These are phyloP conservation scores for Leptoteleia sp. DNA, from an alignment of 1,140 invertebrate genomes.

Conservation along the genomic window DNA sequence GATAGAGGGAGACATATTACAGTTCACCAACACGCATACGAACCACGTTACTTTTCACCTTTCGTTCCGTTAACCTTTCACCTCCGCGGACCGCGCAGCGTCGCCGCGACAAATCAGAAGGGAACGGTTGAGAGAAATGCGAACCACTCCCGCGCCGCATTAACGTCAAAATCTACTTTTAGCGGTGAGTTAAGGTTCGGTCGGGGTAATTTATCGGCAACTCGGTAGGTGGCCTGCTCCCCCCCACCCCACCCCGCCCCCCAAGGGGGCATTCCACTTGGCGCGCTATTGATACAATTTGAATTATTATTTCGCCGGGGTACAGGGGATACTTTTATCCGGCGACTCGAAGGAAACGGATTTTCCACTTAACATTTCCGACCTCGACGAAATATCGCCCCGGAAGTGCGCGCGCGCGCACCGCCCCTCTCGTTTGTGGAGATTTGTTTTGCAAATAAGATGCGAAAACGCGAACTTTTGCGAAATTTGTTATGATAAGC, in stretches of 20 bases:
- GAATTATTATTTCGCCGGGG: background rate
- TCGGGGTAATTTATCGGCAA: constrained; percentile 43
- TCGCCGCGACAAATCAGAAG: constrained; percentile 63
- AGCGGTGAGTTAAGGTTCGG: constrained; percentile 43
- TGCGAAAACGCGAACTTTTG: no score
- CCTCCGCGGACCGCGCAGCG: constrained; percentile 35
- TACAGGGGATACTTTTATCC: no score
- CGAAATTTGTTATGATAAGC: no score
- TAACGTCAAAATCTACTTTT: constrained; percentile 61
- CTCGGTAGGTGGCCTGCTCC: no score
- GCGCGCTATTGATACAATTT: constrained; percentile 1
- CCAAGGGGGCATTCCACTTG: constrained; percentile 14
- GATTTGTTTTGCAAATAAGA: no score
- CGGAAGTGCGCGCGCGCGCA: no score
- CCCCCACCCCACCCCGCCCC: constrained; percentile 13
- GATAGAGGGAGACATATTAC: constrained; percentile 72
- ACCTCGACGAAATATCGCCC: no score
- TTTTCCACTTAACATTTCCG: no score
- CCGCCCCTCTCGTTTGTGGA: no score
- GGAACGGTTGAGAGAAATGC: constrained; percentile 49
- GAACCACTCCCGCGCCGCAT: constrained; percentile 55
- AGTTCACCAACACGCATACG: constrained; percentile 62
- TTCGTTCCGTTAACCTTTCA: constrained; percentile 24
- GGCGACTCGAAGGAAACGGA: no score
- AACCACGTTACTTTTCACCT: constrained; percentile 64